phyloP scores from a whole-genome alignment of 2,888 invertebrate species.

The Cryptus viduatorius region DNA sequence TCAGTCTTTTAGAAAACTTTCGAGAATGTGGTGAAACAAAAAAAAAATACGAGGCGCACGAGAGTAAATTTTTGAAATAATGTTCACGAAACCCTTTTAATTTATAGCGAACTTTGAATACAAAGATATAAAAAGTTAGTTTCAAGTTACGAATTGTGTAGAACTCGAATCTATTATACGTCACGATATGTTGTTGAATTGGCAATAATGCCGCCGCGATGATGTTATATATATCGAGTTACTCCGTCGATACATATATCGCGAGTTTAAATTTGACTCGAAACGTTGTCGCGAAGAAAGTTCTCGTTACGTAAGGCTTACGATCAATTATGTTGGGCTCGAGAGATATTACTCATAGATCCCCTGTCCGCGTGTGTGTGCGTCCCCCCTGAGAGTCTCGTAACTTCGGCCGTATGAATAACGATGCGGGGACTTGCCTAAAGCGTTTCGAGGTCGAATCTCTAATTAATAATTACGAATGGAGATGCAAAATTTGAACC shows the following conservation, averaged over 20 bases:
- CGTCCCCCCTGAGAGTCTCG: slow-evolving; percentile 19
- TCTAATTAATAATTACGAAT: not conserved
- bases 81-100: not conserved
- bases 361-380: slow-evolving; percentile 14
- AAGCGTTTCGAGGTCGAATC: slow-evolving; percentile 22
- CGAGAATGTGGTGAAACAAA: not conserved
- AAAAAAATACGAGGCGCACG: not conserved
- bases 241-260: slow-evolving; percentile 6
- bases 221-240: slow-evolving; percentile 36
- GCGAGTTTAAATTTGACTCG: slow-evolving; percentile 23
- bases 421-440: slow-evolving; percentile 10
- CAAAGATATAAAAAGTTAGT: not conserved
- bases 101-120: not conserved
- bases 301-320: slow-evolving; percentile 61
- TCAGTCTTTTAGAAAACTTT: not conserved
- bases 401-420: slow-evolving; percentile 49
- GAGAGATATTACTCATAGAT: slow-evolving; percentile 55
- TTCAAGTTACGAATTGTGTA: not conserved
- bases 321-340: slow-evolving; percentile 60
- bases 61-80: not conserved
- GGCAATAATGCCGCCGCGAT: slow-evolving; percentile 1
- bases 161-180: slow-evolving; percentile 19
- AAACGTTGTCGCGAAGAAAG: slow-evolving; percentile 55
- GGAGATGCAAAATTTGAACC: slow-evolving; percentile 4
- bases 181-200: slow-evolving; percentile 20